These are phyloP conservation scores for Pleuronectes platessa DNA, from an alignment of 2,113 vertebrate species.

Conservation along the genomic window DNA sequence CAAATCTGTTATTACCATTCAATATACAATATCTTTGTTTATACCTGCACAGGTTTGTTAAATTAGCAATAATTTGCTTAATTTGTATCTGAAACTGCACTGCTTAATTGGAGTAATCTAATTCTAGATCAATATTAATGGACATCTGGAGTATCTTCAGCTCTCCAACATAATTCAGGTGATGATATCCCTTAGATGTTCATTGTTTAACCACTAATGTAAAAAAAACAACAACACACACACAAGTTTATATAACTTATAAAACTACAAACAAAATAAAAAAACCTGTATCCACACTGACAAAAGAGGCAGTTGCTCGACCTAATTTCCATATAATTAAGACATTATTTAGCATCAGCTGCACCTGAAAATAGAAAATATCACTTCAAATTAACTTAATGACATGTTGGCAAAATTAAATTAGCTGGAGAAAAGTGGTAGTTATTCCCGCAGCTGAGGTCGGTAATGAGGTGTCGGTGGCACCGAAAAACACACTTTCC, in stretches of 20 bases:
- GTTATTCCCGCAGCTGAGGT: conserved; percentile 54
- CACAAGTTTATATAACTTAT: conserved; percentile 32
- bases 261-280: conserved; percentile 52
- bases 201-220: conserved; percentile 14
- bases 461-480: conserved; percentile 54
- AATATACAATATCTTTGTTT: background rate
- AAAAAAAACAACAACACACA: conserved; percentile 27
- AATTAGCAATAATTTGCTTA: background rate
- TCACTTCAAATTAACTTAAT: conserved; percentile 68
- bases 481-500: conserved; percentile 25
- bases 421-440: conserved; percentile 39
- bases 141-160: background rate
- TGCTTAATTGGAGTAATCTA: too few species aligned
- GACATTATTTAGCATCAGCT: conserved; percentile 61
- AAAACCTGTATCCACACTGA: conserved; percentile 7
- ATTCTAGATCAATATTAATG: background rate
- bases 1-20: background rate
- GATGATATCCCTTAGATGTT: conserved; percentile 13
- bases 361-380: conserved; percentile 58
- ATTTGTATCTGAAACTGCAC: conserved; percentile 11
- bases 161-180: background rate
- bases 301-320: conserved; percentile 49
- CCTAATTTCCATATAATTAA: conserved; percentile 71
- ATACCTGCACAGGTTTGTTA: background rate
- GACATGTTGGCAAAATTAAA: conserved; percentile 54